phyloP scores from a whole-genome alignment of 1,140 invertebrate species.

The Limonius californicus region DNA sequence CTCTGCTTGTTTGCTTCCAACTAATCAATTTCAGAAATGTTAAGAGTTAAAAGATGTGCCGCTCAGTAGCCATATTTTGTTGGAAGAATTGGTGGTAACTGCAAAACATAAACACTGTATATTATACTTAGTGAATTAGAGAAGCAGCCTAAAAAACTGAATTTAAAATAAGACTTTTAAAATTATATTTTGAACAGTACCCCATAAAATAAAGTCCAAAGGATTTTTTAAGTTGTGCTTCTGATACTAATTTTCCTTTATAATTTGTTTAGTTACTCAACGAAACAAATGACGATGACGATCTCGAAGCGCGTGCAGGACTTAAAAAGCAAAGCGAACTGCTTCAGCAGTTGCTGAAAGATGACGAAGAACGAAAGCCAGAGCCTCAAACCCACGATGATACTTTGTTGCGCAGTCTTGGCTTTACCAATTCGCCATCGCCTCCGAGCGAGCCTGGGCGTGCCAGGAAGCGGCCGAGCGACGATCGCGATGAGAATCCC shows the following conservation, averaged over 20 bases:
- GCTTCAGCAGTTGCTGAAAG: slow-evolving; percentile 73
- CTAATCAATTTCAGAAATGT: too few relatives aligned
- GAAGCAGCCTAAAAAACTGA: background rate
- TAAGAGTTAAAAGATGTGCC: too few relatives aligned
- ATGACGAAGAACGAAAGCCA: slow-evolving; percentile 44
- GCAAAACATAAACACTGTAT: too few relatives aligned
- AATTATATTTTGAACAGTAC: too few relatives aligned
- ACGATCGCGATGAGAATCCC: slow-evolving; percentile 59
- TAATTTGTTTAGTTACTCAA: slow-evolving; percentile 68
- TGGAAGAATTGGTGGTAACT: too few relatives aligned
- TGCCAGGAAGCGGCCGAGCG: slow-evolving; percentile 65
- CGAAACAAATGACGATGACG: slow-evolving; percentile 77
- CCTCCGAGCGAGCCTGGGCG: slow-evolving; percentile 52
- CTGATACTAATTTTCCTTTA: slow-evolving; percentile 17
- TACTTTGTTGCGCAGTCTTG: slow-evolving; percentile 55
- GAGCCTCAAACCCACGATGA: slow-evolving; percentile 52
- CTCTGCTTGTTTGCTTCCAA: too few relatives aligned
- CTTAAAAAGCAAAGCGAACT: slow-evolving; percentile 67
- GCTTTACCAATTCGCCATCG: slow-evolving; percentile 54
- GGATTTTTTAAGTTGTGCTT: too few relatives aligned
- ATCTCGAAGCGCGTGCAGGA: slow-evolving; percentile 57
- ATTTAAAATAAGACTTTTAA: too few relatives aligned
- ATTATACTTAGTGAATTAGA: background rate
- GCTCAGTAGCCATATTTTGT: too few relatives aligned
- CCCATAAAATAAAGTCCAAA: too few relatives aligned